Conservation (phyloP, 1,140 invertebrate species). For the Leptestheria dahalacensis region DNA sequence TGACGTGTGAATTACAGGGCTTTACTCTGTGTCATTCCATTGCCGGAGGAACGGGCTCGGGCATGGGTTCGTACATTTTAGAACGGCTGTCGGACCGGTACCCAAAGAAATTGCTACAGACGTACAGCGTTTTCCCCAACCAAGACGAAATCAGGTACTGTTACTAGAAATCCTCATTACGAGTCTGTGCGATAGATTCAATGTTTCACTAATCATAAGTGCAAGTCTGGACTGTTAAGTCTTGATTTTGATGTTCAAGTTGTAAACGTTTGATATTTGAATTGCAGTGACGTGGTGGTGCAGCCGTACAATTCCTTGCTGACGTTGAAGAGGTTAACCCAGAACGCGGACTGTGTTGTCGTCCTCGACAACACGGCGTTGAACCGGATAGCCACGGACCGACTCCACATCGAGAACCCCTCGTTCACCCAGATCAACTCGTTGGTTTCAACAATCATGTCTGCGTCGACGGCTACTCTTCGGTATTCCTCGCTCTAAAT, state of each 20-base stretch:
- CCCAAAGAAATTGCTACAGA: conserved; percentile 95
- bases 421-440: conserved; percentile 95
- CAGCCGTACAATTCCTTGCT: conserved; percentile 97
- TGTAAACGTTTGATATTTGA: conserved; percentile 18
- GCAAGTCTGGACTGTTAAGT: not conserved
- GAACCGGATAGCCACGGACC: conserved; percentile 89
- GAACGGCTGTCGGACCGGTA: conserved; percentile 87
- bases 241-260: not conserved
- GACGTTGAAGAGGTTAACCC: conserved; percentile 83
- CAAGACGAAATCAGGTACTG: conserved; percentile 78
- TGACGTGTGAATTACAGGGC: conserved; percentile 41
- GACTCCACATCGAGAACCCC: conserved; percentile 88
- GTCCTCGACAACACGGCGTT: conserved; percentile 94
- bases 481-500: conserved; percentile 35
- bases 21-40: conserved; percentile 99
- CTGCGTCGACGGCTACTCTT: conserved; percentile 84
- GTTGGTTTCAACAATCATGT: conserved; percentile 96
- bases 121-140: conserved; percentile 98
- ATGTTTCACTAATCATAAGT: too few species aligned
- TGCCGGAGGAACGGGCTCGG: conserved; percentile 95
- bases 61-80: conserved; percentile 90
- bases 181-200: not conserved
- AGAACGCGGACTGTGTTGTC: conserved; percentile 95
- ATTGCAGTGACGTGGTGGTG: conserved; percentile 86
- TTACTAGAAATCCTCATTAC: not conserved